A percentile compares a stretch with the other conserved stretches of the same genome.
Evolutionary conservation across 1,140 invertebrate genomes (phyloP).

Genomic region (Drosophila tropicalis): DNA sequence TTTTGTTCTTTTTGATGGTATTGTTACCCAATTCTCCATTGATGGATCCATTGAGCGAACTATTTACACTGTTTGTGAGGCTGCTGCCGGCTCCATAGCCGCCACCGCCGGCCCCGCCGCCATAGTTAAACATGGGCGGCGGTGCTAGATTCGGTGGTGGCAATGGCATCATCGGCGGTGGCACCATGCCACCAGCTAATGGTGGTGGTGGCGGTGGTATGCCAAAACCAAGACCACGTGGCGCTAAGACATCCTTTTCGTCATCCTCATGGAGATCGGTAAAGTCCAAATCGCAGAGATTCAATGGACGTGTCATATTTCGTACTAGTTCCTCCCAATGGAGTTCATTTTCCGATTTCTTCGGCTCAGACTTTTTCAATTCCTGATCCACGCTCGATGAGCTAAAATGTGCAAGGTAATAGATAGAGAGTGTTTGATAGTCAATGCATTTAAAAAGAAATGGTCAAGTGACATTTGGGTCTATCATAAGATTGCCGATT

Average conservation of each 20-base stretch:
- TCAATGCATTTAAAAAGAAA: conserved; percentile 20
- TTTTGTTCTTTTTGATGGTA: conserved; percentile 94
- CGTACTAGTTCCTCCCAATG: conserved; percentile 97
- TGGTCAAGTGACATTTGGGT: conserved; percentile 27
- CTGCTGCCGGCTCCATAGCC: conserved; percentile 51
- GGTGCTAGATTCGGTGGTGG: conserved; percentile 81
- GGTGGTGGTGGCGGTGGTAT: conserved; percentile 89
- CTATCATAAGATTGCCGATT: conserved; percentile 25
- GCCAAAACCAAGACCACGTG: conserved; percentile 85
- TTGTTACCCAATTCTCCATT: conserved; percentile 81
- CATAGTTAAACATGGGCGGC: conserved; percentile 83
- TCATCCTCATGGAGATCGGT: conserved; percentile 94
- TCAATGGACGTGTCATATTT: conserved; percentile 91
- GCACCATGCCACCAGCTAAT: conserved; percentile 63
- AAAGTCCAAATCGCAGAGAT: conserved; percentile 98
- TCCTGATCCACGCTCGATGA: conserved; percentile 85
- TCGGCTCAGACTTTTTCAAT: conserved; percentile 84
- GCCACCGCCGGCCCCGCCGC: conserved; percentile 28
- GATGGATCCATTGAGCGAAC: conserved; percentile 77
- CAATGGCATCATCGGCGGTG: conserved; percentile 81
- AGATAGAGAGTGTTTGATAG: not conserved
- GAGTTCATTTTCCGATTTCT: conserved; percentile 96
- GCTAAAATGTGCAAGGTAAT: conserved; percentile 34
- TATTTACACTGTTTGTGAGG: conserved; percentile 77
- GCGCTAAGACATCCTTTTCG: conserved; percentile 86